Base-by-base conservation (phyloP, 2,888 invertebrate species). In the Cryptocheilus praepositus region DNA sequence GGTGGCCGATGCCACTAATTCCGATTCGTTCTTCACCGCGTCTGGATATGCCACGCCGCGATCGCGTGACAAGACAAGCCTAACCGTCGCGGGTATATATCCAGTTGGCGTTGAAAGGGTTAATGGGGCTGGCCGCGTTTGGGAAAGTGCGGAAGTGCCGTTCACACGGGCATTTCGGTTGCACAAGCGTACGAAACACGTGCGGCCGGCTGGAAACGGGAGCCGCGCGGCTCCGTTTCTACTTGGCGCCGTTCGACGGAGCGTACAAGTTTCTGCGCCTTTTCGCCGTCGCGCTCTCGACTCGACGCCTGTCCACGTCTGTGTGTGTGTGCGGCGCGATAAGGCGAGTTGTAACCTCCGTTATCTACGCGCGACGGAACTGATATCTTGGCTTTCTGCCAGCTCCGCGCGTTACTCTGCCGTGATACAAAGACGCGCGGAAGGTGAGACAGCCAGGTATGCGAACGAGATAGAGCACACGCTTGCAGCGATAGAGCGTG, bases 111-210 rank as follows among this genome's bases (percentile, higher is more conserved):
- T 15, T 36, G 61, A 54, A 28, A 58, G 18, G 22, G 19, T 69
- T 58, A 65, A 69, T 69, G 52, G 36, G 28, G 28, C 19, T 28
- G 22, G 2, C 21, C 52, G 59, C 62, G 77, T 81, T 82, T 80
- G 78, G 74, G 78, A 82, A 83, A 76, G 74, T 66, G 76, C 74
- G 76, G 74, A 75, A 79, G 78, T 74, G 68, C 59, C 77, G 73
- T 82, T 83, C 82, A 79, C 83, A 81, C 77, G 76, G 52, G 52
- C 64, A 49, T 16, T 67, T 67, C 56, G 46, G 64, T 67, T 66
- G 65, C 53, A 54, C 60, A 45, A 59, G 64, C 55, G 56, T 46
- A 64, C 58, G 61, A 61, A 55, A 61, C 62, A 57, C 58, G 59
- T 58, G 61, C 54, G 61, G 36, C 8, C 36, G 36, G 11, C 36